These are phyloP conservation scores for Hippotragus niger DNA, from an alignment of 2,113 vertebrate genomes.

Conservation along the genomic window DNA sequence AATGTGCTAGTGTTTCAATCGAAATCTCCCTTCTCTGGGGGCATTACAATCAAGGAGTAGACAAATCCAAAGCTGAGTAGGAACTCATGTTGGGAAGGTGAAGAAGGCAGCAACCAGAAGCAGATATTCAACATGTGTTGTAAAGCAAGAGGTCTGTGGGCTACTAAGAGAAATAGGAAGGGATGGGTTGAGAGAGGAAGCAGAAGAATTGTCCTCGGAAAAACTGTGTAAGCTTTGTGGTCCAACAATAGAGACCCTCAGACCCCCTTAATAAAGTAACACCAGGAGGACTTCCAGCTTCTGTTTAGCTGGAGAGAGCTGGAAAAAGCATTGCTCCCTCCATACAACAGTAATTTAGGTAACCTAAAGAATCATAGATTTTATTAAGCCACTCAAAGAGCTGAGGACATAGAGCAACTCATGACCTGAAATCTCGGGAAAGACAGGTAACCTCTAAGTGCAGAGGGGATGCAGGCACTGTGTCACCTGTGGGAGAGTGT, in stretches of 20 bases:
- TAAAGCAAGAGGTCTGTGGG: neutral
- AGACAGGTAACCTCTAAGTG: neutral
- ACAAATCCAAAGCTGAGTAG: neutral
- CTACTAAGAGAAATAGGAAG: neutral
- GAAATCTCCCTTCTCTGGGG: neutral
- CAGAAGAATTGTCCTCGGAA: neutral
- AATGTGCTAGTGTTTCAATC: neutral
- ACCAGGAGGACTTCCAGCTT: neutral
- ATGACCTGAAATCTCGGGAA: neutral
- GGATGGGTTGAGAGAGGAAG: neutral
- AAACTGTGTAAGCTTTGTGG: neutral
- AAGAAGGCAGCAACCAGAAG: neutral
- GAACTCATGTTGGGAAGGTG: neutral
- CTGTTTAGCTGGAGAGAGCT: neutral
- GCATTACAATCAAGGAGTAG: neutral
- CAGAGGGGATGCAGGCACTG: neutral
- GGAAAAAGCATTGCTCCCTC: neutral
- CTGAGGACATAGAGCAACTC: neutral
- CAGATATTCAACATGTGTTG: neutral
- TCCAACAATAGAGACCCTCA: neutral
- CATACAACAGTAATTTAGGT: neutral
- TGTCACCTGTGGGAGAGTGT: neutral
- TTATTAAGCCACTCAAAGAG: neutral
- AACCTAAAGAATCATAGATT: neutral
- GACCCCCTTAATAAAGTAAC: neutral